Evolutionary conservation across 2,797 vertebrate genomes (phyloP), one percentile per base, ranked within the genome.

Genomic region (Sebastiscus albofasciatus): DNA sequence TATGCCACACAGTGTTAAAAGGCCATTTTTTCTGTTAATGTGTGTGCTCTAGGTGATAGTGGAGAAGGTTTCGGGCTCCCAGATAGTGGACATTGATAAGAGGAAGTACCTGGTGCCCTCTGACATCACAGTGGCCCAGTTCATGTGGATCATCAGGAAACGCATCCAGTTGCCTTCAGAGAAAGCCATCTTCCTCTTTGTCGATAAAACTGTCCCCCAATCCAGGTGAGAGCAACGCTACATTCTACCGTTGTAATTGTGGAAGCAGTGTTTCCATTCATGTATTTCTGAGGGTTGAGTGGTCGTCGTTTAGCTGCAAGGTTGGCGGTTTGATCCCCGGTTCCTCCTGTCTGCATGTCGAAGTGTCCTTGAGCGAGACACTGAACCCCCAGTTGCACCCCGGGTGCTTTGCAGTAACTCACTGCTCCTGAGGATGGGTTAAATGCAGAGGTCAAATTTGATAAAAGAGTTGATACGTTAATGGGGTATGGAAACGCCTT

Each of bases 111-210:
- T 99, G 93, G 99, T 99, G 76, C 99, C 98, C 0, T 99, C 98
- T 39, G 99, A 99, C 94, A 99, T 99, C 93, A 99, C 99, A 0
- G 98, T 99, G 96, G 98, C 99, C 72, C 98, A 99, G 95, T 99
- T 99, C 94, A 99, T 99, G 99, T 99, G 98, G 99, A 99, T 99
- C 95, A 99, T 99, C 95, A 96, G 98, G 94, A 99, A 99, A 97
- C 97, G 98, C 92, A 99, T 99, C 94, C 98, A 99, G 75, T 96
- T 99, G 90, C 99, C 99, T 36, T 99, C 98, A 10, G 99, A 99
- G 95, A 99, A 99, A 94, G 98, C 99, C 80, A 99, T 99, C 95
- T 99, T 99, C 93, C 96, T 99, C 85, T 99, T 99, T 56, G 97
- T 99, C 68, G 98, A 99, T 92, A 99, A 99, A 96, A 99, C 98